Evolutionary conservation across 2,888 invertebrate genomes (phyloP).

Genomic region (Eristalinus aeneus): DNA sequence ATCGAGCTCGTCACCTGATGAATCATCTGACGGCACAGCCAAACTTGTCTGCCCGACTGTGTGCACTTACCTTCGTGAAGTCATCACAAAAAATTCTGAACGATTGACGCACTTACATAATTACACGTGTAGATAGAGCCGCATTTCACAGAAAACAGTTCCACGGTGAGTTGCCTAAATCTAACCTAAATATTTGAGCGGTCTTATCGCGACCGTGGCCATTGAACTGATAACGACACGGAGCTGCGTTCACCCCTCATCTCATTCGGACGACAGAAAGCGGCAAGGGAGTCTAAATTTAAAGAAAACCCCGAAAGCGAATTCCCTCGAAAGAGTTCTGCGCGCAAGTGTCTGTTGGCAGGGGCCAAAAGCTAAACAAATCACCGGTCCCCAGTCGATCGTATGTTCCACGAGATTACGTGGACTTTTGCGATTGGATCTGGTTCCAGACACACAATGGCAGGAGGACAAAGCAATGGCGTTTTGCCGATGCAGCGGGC

Average conservation of each 20-base stretch:
- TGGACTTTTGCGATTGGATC: constrained; percentile 23
- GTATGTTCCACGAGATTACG: constrained; percentile 17
- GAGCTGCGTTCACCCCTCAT: not conserved
- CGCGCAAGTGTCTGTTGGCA: constrained; percentile 5
- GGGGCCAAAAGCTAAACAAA: constrained; percentile 18
- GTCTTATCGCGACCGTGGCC: constrained; percentile 24
- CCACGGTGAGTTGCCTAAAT: not conserved
- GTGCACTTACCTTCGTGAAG: not conserved
- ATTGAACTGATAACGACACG: constrained; percentile 36
- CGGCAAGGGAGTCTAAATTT: constrained; percentile 16
- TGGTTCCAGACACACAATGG: constrained; percentile 10
- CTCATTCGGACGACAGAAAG: not conserved
- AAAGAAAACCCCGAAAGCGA: not conserved
- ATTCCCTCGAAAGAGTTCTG: constrained; percentile 4
- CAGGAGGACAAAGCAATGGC: constrained; percentile 6
- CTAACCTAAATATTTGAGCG: constrained; percentile 9
- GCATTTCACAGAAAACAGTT: not conserved
- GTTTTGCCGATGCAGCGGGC: constrained; percentile 7
- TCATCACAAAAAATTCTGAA: not conserved
- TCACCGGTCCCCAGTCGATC: constrained; percentile 15
- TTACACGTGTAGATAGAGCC: not conserved
- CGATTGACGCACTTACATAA: constrained; percentile 7
- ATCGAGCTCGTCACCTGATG: not conserved
- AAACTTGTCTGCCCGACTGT: not conserved
- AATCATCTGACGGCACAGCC: not conserved